Conservation (phyloP, 2,113 vertebrate genomes). For the Tragelaphus scriptus region DNA sequence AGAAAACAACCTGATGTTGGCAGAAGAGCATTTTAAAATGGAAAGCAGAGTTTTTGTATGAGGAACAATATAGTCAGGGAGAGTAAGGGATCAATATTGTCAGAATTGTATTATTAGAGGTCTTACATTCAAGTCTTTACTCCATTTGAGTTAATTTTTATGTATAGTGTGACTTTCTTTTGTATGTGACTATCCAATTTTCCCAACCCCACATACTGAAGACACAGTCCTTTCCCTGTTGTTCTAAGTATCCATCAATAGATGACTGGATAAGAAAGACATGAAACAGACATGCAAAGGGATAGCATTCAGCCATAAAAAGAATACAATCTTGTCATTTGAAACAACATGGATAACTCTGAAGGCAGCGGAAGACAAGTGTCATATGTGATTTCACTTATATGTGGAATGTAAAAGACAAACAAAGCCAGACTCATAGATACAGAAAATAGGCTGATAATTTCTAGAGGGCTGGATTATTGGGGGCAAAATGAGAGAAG, state of each 20-base stretch:
- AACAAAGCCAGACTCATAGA: background rate
- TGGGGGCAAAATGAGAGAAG: background rate
- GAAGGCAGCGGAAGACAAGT: background rate
- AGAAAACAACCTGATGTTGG: background rate
- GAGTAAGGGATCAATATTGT: background rate
- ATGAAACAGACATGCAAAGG: background rate
- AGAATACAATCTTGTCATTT: background rate
- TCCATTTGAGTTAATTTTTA: background rate
- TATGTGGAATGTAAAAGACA: background rate
- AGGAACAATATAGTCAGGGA: background rate
- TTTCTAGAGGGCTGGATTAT: background rate
- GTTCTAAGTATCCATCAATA: background rate
- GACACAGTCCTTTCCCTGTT: background rate
- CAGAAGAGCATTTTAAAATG: background rate
- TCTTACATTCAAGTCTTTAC: background rate
- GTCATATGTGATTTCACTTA: background rate
- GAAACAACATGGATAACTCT: background rate
- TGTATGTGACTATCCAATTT: background rate
- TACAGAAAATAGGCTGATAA: background rate
- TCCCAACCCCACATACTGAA: background rate
- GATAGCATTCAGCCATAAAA: background rate
- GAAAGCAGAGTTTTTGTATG: background rate
- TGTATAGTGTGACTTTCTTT: background rate
- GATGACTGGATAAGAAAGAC: background rate
- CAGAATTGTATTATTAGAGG: background rate